Conservation (phyloP, 2,888 invertebrate genomes). For the Sthenelais limicola region DNA sequence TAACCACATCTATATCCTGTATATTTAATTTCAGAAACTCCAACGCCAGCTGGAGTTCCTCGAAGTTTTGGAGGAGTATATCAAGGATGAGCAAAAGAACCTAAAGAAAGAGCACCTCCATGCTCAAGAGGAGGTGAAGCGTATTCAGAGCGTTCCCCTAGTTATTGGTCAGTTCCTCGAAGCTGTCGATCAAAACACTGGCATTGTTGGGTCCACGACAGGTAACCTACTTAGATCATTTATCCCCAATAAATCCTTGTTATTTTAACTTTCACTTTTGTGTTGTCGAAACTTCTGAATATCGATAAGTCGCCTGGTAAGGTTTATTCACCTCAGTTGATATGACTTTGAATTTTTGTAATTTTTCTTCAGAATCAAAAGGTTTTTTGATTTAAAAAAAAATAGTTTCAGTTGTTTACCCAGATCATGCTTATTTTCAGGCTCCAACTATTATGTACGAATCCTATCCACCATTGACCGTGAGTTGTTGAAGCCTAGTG, state of each 20-base stretch:
- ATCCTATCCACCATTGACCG: conserved; percentile 98
- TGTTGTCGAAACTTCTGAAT: background rate
- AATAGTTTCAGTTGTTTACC: no score
- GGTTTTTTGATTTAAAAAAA: no score
- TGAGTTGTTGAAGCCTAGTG: conserved; percentile 96
- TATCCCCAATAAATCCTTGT: background rate
- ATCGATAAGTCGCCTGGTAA: no score
- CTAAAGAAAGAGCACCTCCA: conserved; percentile 98
- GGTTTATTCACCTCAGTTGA: no score
- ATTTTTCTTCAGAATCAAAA: no score
- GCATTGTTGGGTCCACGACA: conserved; percentile 98
- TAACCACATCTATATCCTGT: background rate
- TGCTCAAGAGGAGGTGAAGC: conserved; percentile 93
- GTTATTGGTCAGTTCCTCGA: conserved; percentile 99
- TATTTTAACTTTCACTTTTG: background rate
- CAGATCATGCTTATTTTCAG: conserved; percentile 75
- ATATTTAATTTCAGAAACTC: conserved; percentile 80
- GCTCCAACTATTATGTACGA: conserved; percentile 99
- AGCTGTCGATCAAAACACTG: conserved; percentile 99
- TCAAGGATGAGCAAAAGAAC: conserved; percentile 99
- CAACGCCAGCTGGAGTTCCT: conserved; percentile 92
- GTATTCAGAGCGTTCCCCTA: conserved; percentile 98
- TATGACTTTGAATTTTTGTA: no score
- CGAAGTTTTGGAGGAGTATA: conserved; percentile 99
- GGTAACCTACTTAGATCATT: conserved; percentile 66